Evolutionary conservation across 2,797 vertebrate species (phyloP), one percentile per base, ranked within the genome.

Genomic region (Eurystomus glaucurus): DNA sequence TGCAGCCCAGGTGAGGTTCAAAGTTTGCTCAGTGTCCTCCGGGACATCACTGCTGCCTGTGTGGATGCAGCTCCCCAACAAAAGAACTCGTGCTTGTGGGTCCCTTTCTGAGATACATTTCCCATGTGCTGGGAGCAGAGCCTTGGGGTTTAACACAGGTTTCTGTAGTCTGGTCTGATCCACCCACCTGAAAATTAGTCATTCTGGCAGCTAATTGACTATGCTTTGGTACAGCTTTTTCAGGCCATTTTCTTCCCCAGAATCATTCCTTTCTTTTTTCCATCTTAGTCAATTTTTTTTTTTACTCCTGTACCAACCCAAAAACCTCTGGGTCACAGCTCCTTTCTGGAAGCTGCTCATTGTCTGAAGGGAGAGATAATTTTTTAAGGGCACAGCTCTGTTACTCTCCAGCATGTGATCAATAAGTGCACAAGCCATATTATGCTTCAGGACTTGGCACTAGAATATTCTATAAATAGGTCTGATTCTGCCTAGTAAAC

Each of bases 141-240:
- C 72, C 33, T 17, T n/a, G 69, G 68, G 54, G 45, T 18, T 88
- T 78, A 81, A 52, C 79, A 75, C 52, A 60, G 68, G 82, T 80
- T 95, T 88, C 72, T 91, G 84, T 66, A 93, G 39, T 6, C 77
- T 92, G 84, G 77, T 95, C 82, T 71, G 85, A 89, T 92, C 91
- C 96, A 92, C 96, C 96, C 89, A 97, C 97, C 61, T 75, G 80
- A 57, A 93, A 96, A 95, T 97, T 96, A 97, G 89, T 97, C 97
- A 95, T 91, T 96, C 72, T 84, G 94, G 85, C 85, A 96, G 68
- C 78, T 95, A 95, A 94, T 64, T 93, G 81, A 80, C 71, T 93
- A 14, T 28, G 51, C 55, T 78, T 86, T 93, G 77, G 29, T 66
- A 68, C 51, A 74, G 74, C 51, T 95, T 93, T 92, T 94, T 70